These are phyloP conservation scores for Tetragnatha montana DNA, from an alignment of 2,888 invertebrate species.

Conservation along the genomic window DNA sequence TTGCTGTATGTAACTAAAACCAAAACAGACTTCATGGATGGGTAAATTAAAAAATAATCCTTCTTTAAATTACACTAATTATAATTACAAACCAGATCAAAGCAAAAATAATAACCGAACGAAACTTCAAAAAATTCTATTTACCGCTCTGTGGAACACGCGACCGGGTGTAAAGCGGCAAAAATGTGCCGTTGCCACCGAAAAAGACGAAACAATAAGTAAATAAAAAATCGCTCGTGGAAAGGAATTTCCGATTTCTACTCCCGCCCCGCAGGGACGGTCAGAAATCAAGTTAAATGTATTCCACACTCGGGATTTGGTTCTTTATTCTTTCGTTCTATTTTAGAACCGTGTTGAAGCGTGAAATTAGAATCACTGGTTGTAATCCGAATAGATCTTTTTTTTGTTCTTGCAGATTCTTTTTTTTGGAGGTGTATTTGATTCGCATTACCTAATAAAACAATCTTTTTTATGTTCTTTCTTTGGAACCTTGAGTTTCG, in stretches of 20 bases:
- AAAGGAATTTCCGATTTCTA: slow-evolving; percentile 8
- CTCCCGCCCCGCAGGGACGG: neutral
- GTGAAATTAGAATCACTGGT: slow-evolving; percentile 47
- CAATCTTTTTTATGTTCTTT: neutral
- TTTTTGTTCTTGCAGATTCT: slow-evolving; percentile 4
- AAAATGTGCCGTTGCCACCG: slow-evolving; percentile 18
- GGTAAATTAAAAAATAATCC: neutral
- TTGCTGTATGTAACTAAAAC: too few species aligned
- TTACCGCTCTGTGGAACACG: neutral
- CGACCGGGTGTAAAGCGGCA: neutral
- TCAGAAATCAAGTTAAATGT: slow-evolving; percentile 40
- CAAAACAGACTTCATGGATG: too few species aligned
- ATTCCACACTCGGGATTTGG: neutral
- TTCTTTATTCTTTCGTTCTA: neutral
- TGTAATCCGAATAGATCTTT: slow-evolving; percentile 14
- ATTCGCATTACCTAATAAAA: slow-evolving; percentile 18
- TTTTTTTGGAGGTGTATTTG: slow-evolving; percentile 18
- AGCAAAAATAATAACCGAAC: neutral
- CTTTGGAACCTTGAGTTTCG: neutral
- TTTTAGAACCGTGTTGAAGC: slow-evolving; percentile 31
- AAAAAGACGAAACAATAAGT: neutral
- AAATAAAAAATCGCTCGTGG: neutral
- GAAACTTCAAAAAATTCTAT: neutral
- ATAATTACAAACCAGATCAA: neutral
- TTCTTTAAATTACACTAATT: neutral